A percentile compares a stretch with the other conserved stretches of the same genome.
Conservation (phyloP, 2,797 vertebrate species). For the Gila robusta region DNA sequence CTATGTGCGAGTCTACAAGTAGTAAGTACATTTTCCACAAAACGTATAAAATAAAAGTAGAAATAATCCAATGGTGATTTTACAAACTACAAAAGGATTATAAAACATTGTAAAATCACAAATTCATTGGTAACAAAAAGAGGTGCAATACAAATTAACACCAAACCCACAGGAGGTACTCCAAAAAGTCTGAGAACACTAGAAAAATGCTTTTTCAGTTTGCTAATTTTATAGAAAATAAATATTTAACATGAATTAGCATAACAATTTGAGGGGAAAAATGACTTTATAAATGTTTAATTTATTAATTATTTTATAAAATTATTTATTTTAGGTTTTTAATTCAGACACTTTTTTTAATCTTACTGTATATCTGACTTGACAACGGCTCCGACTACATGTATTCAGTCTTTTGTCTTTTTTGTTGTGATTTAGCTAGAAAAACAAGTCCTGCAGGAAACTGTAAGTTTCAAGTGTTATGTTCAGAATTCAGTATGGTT, state of each 20-base stretch:
- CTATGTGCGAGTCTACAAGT: background rate
- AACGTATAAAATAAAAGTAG: background rate
- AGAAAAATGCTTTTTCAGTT: background rate
- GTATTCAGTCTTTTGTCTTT: conserved; percentile 50
- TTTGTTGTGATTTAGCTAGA: conserved; percentile 52
- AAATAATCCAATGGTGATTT: background rate
- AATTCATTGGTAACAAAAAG: conserved; percentile 9
- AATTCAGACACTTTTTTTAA: background rate
- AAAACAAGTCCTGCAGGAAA: conserved; percentile 65
- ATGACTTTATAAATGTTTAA: background rate
- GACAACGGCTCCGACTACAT: conserved; percentile 2
- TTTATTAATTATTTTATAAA: too few relatives aligned
- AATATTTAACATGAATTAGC: background rate
- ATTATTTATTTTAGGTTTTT: background rate
- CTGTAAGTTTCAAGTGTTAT: conserved; percentile 49
- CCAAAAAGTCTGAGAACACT: background rate
- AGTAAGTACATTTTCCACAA: conserved; percentile 5
- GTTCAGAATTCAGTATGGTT: conserved; percentile 55
- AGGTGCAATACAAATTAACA: background rate
- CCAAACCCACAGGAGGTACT: background rate
- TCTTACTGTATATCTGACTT: background rate
- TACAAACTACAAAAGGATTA: background rate
- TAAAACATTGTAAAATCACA: background rate
- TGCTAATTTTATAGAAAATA: background rate
- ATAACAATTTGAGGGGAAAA: too few relatives aligned